Evolutionary conservation across 2,888 invertebrate species (phyloP), one percentile per base, ranked within the genome.

Genomic region (Zaprionus obscuricornis): DNA sequence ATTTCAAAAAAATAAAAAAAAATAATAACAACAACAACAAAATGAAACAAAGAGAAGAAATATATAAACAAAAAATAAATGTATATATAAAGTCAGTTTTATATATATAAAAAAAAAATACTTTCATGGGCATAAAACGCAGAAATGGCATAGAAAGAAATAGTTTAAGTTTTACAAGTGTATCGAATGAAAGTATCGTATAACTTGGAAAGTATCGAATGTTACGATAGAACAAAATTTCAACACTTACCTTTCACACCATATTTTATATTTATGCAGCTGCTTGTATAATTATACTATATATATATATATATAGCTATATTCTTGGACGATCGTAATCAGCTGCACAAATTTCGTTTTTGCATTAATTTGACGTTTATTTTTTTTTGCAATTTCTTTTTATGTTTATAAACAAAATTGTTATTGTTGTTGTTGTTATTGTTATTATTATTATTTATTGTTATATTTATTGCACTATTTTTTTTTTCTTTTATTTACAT

Each of bases 211-310:
- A n/a, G n/a, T n/a, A n/a, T n/a, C n/a, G n/a, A n/a, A 37, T 20
- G 2, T 20, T 14, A 31, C n/a, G n/a, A 26, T 8, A 42, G 8
- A 18, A 18, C 10, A 18, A 29, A 22, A 14, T 20, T 8, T 40
- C n/a, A 18, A n/a, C 20, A 68, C 71, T 70, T 36, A 68, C 68
- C 66, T 40, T 39, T 59, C 16, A 70, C 14, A 45, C 10, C 66
- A 68, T 70, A 51, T 47, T 39, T 33, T 40, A 36, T 20, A 31
- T 14, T 1, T 13, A n/a, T n/a, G n/a, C n/a, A n/a, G n/a, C n/a
- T n/a, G n/a, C n/a, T n/a, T n/a, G n/a, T n/a, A n/a, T n/a, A n/a
- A n/a, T n/a, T n/a, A n/a, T n/a, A n/a, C 8, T 24, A 8, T 40
- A 20, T 49, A 33, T 43, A 27, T n/a, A n/a, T 33, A 36, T 7